These are phyloP conservation scores for Choreutis nemorana DNA, from an alignment of 2,888 invertebrate species.

Conservation along the genomic window DNA sequence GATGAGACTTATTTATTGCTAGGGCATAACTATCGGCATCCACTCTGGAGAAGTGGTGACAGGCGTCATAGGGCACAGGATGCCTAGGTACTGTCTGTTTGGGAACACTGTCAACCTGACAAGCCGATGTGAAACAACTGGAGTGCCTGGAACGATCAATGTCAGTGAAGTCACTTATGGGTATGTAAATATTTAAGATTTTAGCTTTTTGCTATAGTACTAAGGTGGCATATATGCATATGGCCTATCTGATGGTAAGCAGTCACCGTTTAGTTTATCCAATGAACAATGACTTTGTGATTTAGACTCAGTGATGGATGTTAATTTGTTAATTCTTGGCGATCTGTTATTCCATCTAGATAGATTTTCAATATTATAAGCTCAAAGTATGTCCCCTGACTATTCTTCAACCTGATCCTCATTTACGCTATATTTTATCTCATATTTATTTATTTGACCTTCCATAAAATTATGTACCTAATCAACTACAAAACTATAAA, in stretches of 20 bases:
- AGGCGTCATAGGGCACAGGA: constrained; percentile 92
- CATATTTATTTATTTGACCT: no score
- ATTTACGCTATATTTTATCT: no score
- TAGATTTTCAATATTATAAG: no score
- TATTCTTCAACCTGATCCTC: no score
- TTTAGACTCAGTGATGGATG: neutral
- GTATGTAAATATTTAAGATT: constrained; percentile 52
- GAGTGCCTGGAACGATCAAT: constrained; percentile 86
- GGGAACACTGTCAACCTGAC: constrained; percentile 95
- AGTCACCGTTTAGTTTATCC: no score
- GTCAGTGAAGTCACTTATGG: constrained; percentile 92
- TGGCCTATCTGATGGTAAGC: no score
- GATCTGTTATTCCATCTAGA: no score
- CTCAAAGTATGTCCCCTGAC: no score
- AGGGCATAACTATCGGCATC: constrained; percentile 94
- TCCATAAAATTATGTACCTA: no score
- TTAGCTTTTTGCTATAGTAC: neutral
- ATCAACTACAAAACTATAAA: no score
- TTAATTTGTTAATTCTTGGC: neutral
- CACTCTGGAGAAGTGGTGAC: constrained; percentile 95
- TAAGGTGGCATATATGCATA: neutral
- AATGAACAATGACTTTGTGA: neutral
- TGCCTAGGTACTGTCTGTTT: constrained; percentile 93
- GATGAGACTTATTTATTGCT: no score
- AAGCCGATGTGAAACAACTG: constrained; percentile 93